Evolutionary conservation across 1,140 invertebrate species (phyloP).

Genomic region (Brachionus sp.): DNA sequence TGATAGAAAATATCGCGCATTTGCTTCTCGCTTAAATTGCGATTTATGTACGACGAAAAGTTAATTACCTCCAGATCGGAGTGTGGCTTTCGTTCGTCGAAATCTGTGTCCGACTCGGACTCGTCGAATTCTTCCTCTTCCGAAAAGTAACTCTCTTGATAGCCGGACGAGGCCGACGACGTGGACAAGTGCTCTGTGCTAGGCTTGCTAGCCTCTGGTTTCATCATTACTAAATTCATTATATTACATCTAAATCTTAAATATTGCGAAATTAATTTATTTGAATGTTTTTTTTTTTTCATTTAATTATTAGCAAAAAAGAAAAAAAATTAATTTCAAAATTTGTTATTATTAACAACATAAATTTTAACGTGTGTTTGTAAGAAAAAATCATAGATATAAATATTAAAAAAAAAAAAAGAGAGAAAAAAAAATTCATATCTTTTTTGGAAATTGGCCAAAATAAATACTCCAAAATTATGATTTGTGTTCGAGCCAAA

Average conservation of each 20-base stretch:
- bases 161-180: neutral
- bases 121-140: slow-evolving; percentile 4
- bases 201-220: neutral
- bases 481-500: slow-evolving; percentile 29
- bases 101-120: neutral
- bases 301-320: no score
- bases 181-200: neutral
- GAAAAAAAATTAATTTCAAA: neutral
- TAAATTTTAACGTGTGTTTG: slow-evolving; percentile 10
- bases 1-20: slow-evolving; percentile 14
- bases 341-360: slow-evolving; percentile 2
- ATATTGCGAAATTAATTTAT: neutral
- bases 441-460: slow-evolving; percentile 34
- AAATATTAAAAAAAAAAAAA: neutral
- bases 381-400: neutral
- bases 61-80: slow-evolving; percentile 3
- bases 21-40: slow-evolving; percentile 8
- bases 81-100: neutral
- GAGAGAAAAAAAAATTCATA: neutral
- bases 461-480: slow-evolving; percentile 28
- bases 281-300: neutral
- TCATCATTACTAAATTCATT: slow-evolving; percentile 29
- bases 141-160: neutral
- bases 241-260: neutral
- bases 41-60: slow-evolving; percentile 14